Conservation (phyloP, 2,797 vertebrate genomes). For the Corythornis leucogaster region DNA sequence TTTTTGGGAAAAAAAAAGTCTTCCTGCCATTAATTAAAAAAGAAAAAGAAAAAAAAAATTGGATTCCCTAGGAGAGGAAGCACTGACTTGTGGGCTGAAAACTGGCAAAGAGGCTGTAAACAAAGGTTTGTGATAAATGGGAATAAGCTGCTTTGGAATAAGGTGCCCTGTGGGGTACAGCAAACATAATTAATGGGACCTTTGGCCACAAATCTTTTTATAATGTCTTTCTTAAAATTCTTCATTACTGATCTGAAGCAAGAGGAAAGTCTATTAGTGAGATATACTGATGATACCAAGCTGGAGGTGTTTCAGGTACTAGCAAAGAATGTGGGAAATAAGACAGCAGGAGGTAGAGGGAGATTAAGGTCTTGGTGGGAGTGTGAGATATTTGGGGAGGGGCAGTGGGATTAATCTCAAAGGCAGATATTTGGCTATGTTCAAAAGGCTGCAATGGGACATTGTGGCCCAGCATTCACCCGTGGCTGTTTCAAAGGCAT, state of each 20-base stretch:
- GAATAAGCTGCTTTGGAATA: slow-evolving; percentile 9
- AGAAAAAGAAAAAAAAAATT: not conserved
- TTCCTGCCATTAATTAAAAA: slow-evolving; percentile 9
- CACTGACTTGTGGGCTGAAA: slow-evolving; percentile 19
- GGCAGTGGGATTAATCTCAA: not conserved
- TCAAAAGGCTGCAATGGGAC: not conserved
- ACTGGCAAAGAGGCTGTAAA: not conserved
- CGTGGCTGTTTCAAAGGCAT: not conserved
- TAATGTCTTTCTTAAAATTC: slow-evolving; percentile 62
- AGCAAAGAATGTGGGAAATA: not conserved
- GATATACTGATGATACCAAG: not conserved
- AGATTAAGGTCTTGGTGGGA: not conserved
- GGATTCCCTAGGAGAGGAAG: not conserved
- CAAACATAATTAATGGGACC: slow-evolving; percentile 54
- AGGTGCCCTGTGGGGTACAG: slow-evolving; percentile 40
- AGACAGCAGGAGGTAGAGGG: not conserved
- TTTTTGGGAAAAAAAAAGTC: not conserved
- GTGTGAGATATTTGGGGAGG: not conserved
- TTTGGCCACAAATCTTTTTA: slow-evolving; percentile 63
- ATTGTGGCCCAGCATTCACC: not conserved
- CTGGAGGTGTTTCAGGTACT: not conserved
- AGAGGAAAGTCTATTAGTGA: slow-evolving; percentile 29
- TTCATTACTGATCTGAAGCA: slow-evolving; percentile 56
- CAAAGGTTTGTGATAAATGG: slow-evolving; percentile 51
- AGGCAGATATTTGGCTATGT: not conserved